phyloP scores from a whole-genome alignment of 2,113 vertebrate species.

The Rhinopomastus cyanomelas region DNA sequence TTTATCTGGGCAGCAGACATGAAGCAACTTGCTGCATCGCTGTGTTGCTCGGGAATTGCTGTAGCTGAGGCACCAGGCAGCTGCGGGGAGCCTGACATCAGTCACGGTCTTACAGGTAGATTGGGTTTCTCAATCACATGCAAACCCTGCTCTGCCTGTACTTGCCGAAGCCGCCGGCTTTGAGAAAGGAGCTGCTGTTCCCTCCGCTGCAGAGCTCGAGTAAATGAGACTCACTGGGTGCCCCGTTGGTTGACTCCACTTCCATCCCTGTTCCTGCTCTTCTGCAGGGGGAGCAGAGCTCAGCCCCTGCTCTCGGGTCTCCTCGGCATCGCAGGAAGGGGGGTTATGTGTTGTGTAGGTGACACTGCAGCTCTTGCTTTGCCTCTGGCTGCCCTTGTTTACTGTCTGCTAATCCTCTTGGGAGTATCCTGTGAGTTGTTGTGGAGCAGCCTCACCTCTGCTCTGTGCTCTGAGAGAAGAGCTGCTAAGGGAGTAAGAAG shows the following conservation, averaged over 20 bases:
- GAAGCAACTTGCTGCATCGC: conserved; percentile 55
- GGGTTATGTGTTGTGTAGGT: rapidly evolving
- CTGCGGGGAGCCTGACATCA: conserved; percentile 48
- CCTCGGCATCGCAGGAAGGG: rapidly evolving
- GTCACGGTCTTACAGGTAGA: conserved; percentile 28
- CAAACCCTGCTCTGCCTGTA: conserved; percentile 35
- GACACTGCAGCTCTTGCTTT: background rate
- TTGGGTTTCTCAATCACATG: conserved; percentile 55
- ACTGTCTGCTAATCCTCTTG: background rate
- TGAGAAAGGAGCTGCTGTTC: background rate
- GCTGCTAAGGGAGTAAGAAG: background rate
- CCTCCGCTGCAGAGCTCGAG: background rate
- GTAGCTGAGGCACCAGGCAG: conserved; percentile 21
- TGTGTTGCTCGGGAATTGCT: conserved; percentile 34
- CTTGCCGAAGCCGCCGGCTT: conserved; percentile 50
- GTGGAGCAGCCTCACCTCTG: background rate
- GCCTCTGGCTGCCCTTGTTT: background rate
- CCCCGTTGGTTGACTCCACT: background rate
- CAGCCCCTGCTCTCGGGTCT: rapidly evolving
- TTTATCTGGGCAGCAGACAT: conserved; percentile 40
- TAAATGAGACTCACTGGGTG: background rate
- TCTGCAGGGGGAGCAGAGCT: background rate
- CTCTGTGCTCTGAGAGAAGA: background rate
- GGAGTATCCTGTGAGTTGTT: rapidly evolving
- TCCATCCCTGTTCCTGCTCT: no score